Conservation (phyloP, 2,888 invertebrate genomes). For the Drosophila quasianomalipes region DNA sequence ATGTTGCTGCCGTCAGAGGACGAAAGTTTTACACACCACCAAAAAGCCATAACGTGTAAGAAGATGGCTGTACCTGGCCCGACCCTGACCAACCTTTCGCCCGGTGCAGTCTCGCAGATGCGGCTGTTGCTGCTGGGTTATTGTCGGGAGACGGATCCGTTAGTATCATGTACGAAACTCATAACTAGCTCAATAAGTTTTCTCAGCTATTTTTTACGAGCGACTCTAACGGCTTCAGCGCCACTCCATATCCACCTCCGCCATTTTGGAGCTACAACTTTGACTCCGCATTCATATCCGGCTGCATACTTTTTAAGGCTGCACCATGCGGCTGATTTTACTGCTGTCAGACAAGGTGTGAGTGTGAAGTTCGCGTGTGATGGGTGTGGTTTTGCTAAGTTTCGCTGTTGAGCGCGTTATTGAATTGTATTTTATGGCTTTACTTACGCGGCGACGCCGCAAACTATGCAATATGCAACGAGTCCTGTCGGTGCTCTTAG, state of each 20-base stretch:
- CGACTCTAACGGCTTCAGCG: slow-evolving; percentile 39
- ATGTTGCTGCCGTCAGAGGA: slow-evolving; percentile 45
- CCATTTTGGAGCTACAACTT: slow-evolving; percentile 2
- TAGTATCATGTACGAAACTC: slow-evolving; percentile 79
- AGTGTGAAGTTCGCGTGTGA: slow-evolving; percentile 22
- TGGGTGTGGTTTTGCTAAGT: slow-evolving; percentile 23
- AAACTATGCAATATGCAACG: slow-evolving; percentile 68
- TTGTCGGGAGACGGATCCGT: slow-evolving; percentile 62
- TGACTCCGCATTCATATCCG: slow-evolving; percentile 13
- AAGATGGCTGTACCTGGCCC: slow-evolving; percentile 29
- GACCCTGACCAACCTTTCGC: not conserved
- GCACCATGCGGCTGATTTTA: slow-evolving; percentile 72
- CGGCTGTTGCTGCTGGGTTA: slow-evolving; percentile 51
- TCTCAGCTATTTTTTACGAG: slow-evolving; percentile 77
- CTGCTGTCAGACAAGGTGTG: slow-evolving; percentile 71
- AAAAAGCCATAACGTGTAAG: slow-evolving; percentile 73
- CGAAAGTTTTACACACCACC: slow-evolving; percentile 67
- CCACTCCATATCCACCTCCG: slow-evolving; percentile 8
- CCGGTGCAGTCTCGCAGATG: slow-evolving; percentile 33
- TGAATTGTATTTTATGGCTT: slow-evolving; percentile 79
- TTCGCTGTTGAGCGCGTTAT: slow-evolving; percentile 64
- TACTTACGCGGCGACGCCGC: slow-evolving; percentile 58
- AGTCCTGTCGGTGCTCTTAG: not conserved
- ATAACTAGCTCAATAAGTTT: slow-evolving; percentile 82
- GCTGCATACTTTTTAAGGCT: slow-evolving; percentile 69